Evolutionary conservation across 1,140 invertebrate species (phyloP).

Genomic region (Zaprionus davidi): DNA sequence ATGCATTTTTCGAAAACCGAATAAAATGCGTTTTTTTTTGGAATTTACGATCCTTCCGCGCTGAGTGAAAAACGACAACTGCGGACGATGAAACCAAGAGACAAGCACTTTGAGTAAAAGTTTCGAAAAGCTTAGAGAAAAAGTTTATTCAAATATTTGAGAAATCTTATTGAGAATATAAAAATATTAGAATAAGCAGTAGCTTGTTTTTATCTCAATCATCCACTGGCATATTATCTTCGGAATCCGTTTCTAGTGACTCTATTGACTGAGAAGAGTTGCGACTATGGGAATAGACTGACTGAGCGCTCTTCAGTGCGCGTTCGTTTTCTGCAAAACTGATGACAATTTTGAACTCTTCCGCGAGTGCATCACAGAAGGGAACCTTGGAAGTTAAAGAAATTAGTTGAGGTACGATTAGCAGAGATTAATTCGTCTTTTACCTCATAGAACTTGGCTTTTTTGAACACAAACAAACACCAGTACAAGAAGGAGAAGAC

Average conservation of each 20-base stretch:
- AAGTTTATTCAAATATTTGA: slow-evolving; percentile 32
- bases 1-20: slow-evolving; percentile 23
- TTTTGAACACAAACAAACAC: slow-evolving; percentile 69
- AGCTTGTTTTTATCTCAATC: slow-evolving; percentile 33
- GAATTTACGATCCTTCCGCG: slow-evolving; percentile 29
- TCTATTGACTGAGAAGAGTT: slow-evolving; percentile 79
- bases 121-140: slow-evolving; percentile 52
- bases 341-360: slow-evolving; percentile 90
- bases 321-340: slow-evolving; percentile 72
- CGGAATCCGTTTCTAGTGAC: slow-evolving; percentile 73
- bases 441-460: slow-evolving; percentile 73
- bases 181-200: slow-evolving; percentile 6
- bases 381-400: slow-evolving; percentile 85
- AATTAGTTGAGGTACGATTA: not conserved
- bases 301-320: slow-evolving; percentile 69
- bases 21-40: not conserved
- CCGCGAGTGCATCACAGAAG: slow-evolving; percentile 88
- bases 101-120: slow-evolving; percentile 64
- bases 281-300: slow-evolving; percentile 76
- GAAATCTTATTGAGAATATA: not conserved
- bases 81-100: slow-evolving; percentile 51
- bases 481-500: slow-evolving; percentile 82
- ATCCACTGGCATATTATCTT: slow-evolving; percentile 47
- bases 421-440: not conserved
- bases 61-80: slow-evolving; percentile 55